Percentiles rank a stretch among this genome's conserved stretches.
Evolutionary conservation across 1,140 invertebrate genomes (phyloP).

Genomic region (Brachionus plicatilis): DNA sequence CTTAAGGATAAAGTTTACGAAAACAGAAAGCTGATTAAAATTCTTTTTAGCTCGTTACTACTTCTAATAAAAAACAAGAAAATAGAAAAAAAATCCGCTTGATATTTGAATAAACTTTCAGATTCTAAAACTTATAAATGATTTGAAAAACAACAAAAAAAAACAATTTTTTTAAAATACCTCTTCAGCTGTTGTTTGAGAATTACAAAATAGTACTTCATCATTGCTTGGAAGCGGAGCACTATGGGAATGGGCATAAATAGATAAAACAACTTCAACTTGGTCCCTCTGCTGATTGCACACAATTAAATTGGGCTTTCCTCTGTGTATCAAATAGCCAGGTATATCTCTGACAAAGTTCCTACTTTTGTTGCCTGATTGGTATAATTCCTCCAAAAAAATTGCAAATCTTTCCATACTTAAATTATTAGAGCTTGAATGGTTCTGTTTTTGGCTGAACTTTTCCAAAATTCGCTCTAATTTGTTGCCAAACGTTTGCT

Average conservation of each 20-base stretch:
- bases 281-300: slow-evolving; percentile 45
- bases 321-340: slow-evolving; percentile 41
- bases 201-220: slow-evolving; percentile 51
- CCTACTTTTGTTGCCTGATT: not conserved
- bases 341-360: not conserved
- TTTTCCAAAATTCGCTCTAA: not conserved
- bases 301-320: slow-evolving; percentile 47
- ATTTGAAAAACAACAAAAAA: too few relatives aligned
- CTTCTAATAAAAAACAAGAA: too few relatives aligned
- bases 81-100: too few relatives aligned
- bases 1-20: too few relatives aligned
- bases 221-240: slow-evolving; percentile 46
- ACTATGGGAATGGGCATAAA: not conserved
- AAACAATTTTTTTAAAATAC: not conserved
- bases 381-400: not conserved
- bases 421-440: not conserved
- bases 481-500: not conserved
- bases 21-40: too few relatives aligned
- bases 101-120: too few relatives aligned
- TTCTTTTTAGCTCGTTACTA: too few relatives aligned
- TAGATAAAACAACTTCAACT: not conserved
- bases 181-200: not conserved
- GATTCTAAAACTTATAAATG: too few relatives aligned
- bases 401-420: slow-evolving; percentile 2
- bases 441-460: not conserved